Conservation (phyloP, 2,888 invertebrate genomes). For the Chrysina gloriosa region DNA sequence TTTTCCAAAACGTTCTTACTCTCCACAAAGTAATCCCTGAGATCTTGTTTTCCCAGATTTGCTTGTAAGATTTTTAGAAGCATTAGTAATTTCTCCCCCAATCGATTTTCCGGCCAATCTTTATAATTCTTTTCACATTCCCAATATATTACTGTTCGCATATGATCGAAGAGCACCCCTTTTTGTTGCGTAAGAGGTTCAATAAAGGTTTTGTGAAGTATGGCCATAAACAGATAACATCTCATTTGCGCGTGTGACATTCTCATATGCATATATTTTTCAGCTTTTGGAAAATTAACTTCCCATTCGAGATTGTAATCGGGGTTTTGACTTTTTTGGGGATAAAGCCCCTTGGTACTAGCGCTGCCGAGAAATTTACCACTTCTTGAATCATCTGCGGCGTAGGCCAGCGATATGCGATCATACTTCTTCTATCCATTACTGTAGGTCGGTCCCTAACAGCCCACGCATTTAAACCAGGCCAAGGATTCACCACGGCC, state of each 20-base stretch:
- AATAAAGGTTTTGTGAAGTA: constrained; percentile 79
- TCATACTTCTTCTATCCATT: constrained; percentile 69
- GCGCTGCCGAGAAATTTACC: constrained; percentile 74
- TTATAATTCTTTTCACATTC: constrained; percentile 77
- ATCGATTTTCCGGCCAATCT: constrained; percentile 79
- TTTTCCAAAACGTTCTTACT: constrained; percentile 80
- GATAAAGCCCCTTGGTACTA: constrained; percentile 78
- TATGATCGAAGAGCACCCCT: constrained; percentile 77
- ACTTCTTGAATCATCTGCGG: constrained; percentile 75
- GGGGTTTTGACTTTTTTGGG: constrained; percentile 72
- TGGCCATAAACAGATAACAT: constrained; percentile 75
- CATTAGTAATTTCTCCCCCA: constrained; percentile 75
- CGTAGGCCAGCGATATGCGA: constrained; percentile 77
- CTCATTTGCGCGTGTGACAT: constrained; percentile 78
- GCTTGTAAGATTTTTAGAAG: constrained; percentile 74
- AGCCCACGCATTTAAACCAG: constrained; percentile 77
- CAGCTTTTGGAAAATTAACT: constrained; percentile 81
- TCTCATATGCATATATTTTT: constrained; percentile 78
- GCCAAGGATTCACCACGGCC: constrained; percentile 79
- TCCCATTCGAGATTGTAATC: constrained; percentile 81
- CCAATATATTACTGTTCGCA: constrained; percentile 81
- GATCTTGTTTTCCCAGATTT: constrained; percentile 70
- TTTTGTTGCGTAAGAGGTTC: constrained; percentile 73
- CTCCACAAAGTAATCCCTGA: constrained; percentile 78
- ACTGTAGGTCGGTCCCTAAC: constrained; percentile 70